Conservation (phyloP, 2,888 invertebrate species). For the Limnephilus auricula region DNA sequence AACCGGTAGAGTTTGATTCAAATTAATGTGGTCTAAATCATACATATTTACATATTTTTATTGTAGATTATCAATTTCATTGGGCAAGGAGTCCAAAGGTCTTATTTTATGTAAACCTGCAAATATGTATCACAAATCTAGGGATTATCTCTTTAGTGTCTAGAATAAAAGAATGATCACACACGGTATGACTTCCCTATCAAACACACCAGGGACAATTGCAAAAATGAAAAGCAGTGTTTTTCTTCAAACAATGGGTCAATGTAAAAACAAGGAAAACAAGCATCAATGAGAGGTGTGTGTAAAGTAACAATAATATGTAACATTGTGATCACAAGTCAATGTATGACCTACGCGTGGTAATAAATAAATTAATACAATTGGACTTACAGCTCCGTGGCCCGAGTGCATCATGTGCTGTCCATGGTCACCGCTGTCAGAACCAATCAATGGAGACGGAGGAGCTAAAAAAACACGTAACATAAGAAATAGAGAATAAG, state of each 20-base stretch:
- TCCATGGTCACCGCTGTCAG: constrained; percentile 79
- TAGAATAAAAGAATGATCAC: neutral
- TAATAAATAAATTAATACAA: neutral
- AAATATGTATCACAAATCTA: neutral
- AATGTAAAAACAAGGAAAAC: neutral
- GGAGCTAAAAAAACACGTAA: constrained; percentile 79
- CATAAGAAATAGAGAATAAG: neutral
- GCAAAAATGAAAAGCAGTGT: neutral
- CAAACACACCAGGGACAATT: neutral
- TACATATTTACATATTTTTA: too few species aligned
- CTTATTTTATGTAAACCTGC: too few species aligned
- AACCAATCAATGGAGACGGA: constrained; percentile 88
- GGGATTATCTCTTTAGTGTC: neutral
- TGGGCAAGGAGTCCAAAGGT: neutral
- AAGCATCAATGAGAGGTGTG: neutral
- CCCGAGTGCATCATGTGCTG: constrained; percentile 76
- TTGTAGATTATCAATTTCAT: neutral
- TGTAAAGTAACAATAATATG: neutral
- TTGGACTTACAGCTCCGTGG: constrained; percentile 69
- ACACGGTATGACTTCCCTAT: neutral
- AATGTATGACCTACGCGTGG: neutral
- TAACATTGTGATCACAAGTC: neutral
- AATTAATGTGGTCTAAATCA: too few species aligned
- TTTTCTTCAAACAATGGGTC: neutral
- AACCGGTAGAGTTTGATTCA: too few species aligned